These are phyloP conservation scores for Phenganax marumi DNA, from an alignment of 92 coral and sea anemone genomes.

Conservation along the genomic window DNA sequence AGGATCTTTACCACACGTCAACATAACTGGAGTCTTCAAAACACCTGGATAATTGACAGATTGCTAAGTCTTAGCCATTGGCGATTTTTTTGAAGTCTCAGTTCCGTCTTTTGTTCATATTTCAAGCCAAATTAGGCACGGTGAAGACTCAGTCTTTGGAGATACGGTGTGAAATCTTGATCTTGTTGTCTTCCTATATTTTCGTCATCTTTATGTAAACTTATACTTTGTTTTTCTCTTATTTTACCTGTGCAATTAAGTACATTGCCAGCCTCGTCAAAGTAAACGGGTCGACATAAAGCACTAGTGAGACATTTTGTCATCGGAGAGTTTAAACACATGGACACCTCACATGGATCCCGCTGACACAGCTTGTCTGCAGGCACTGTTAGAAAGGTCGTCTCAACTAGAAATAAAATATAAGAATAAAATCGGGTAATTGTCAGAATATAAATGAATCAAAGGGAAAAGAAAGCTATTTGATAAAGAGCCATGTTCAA, in stretches of 20 bases:
- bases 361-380: conserved; percentile 63
- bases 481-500: background rate
- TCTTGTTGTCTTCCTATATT: no score
- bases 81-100: no score
- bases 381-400: conserved; percentile 60
- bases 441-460: background rate
- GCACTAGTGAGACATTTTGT: conserved; percentile 71
- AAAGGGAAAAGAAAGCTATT: background rate
- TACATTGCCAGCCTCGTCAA: conserved; percentile 64
- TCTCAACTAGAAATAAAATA: conserved; percentile 51
- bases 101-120: background rate
- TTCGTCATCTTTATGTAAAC: no score
- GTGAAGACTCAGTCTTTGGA: conserved; percentile 4
- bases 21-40: conserved; percentile 65
- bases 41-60: conserved; percentile 54
- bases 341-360: conserved; percentile 73
- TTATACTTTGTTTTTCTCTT: background rate
- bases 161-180: no score
- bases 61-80: no score
- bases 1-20: conserved; percentile 73
- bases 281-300: conserved; percentile 73
- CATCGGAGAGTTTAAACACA: conserved; percentile 59
- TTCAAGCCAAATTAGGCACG: conserved; percentile 12
- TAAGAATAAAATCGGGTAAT: background rate
- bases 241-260: conserved; percentile 74